A percentile compares a stretch with the other conserved stretches of the same genome.
phyloP scores from a whole-genome alignment of 2,113 vertebrate species.

The Crotalus helleri region DNA sequence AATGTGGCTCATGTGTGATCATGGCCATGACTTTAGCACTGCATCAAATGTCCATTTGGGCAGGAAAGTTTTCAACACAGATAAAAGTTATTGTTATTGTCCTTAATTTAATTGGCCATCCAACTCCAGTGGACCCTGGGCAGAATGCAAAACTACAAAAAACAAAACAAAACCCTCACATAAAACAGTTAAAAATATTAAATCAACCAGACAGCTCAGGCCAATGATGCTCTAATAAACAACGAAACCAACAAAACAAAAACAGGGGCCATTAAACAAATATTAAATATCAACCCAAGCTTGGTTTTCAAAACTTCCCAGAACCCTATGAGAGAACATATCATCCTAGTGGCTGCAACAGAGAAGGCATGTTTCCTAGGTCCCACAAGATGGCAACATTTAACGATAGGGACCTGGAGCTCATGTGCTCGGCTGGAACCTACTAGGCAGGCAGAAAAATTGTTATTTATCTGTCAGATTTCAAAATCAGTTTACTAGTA shows the following conservation, averaged over 20 bases:
- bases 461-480: slow-evolving; percentile 4
- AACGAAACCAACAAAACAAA: background rate
- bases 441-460: background rate
- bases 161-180: background rate
- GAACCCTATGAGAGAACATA: background rate
- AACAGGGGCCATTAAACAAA: background rate
- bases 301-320: background rate
- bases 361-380: background rate
- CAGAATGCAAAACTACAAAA: background rate
- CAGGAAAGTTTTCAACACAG: slow-evolving; percentile 26
- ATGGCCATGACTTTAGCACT: slow-evolving; percentile 26
- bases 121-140: background rate
- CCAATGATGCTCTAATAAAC: background rate
- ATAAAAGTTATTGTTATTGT: background rate
- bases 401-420: background rate
- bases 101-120: background rate
- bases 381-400: background rate
- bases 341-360: background rate
- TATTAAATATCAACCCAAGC: background rate
- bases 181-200: background rate
- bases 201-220: background rate
- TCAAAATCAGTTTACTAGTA: slow-evolving; percentile 13
- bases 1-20: slow-evolving; percentile 56
- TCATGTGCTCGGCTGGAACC: background rate
- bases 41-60: slow-evolving; percentile 12